These are phyloP conservation scores for Hypomecis atomaria DNA, from an alignment of 2,888 invertebrate genomes.

Conservation along the genomic window DNA sequence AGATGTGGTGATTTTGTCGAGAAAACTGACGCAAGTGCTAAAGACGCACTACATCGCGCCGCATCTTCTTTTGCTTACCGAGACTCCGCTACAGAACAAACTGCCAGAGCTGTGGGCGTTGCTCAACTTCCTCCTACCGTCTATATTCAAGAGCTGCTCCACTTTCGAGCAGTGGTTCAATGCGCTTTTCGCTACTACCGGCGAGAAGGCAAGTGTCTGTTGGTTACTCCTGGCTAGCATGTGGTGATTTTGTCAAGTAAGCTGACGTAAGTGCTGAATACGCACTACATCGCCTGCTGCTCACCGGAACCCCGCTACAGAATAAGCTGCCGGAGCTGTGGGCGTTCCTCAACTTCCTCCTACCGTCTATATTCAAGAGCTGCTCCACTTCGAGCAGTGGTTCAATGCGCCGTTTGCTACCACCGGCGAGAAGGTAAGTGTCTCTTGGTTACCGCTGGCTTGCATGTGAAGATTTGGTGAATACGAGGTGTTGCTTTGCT, in stretches of 20 bases:
- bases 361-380: conserved; percentile 99
- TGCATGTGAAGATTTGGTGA: no score
- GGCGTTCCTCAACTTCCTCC: conserved; percentile 98
- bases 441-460: no score
- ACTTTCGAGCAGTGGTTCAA: conserved; percentile 99
- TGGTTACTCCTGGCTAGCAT: no score
- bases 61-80: conserved; percentile 97
- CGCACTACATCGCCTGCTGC: conserved; percentile 97
- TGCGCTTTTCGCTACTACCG: conserved; percentile 99
- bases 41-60: conserved; percentile 99
- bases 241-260: no score
- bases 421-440: conserved; percentile 96
- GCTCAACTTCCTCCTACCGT: conserved; percentile 98
- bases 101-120: conserved; percentile 99
- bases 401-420: conserved; percentile 99
- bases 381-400: conserved; percentile 99
- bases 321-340: conserved; percentile 99
- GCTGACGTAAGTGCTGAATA: conserved; percentile 98
- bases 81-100: conserved; percentile 99
- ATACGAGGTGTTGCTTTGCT: no score
- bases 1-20: no score
- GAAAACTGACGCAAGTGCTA: conserved; percentile 98
- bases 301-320: conserved; percentile 99
- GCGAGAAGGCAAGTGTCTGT: conserved; percentile 94
- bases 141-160: conserved; percentile 99